Conservation (phyloP, 2,797 vertebrate genomes). For the Heliangelus exortis region DNA sequence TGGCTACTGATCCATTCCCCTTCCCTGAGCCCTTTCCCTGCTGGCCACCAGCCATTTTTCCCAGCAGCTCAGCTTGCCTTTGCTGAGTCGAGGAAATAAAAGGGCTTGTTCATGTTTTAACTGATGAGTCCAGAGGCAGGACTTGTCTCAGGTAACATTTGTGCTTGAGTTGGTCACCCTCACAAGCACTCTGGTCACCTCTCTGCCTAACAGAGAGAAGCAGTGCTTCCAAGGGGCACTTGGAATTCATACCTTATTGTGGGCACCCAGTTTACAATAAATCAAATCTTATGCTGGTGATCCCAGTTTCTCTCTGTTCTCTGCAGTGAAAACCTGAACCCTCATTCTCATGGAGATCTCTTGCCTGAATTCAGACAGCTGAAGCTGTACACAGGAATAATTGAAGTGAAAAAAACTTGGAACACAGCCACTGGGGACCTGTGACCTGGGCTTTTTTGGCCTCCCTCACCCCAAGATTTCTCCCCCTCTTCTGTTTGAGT, state of each 20-base stretch:
- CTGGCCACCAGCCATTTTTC: neutral
- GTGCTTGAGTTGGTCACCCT: neutral
- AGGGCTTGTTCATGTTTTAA: neutral
- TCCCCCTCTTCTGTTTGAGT: neutral
- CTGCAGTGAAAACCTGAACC: neutral
- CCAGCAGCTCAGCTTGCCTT: neutral
- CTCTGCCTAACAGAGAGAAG: neutral
- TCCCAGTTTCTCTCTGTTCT: neutral
- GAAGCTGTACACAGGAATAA: neutral
- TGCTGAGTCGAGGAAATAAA: neutral
- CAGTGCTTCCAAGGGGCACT: neutral
- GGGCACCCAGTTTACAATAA: neutral
- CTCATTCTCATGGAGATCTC: neutral
- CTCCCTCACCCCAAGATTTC: neutral
- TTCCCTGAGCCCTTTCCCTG: neutral
- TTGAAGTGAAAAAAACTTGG: rapidly evolving
- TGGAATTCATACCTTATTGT: neutral
- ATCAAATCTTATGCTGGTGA: neutral
- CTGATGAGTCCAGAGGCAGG: neutral
- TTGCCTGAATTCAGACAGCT: neutral
- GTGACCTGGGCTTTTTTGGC: neutral
- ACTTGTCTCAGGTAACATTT: neutral
- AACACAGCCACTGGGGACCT: neutral
- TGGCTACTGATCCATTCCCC: neutral
- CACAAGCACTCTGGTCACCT: neutral